Percentiles rank a stretch among this genome's conserved stretches.
Conservation (phyloP, 2,113 vertebrate species). For the Melanocharis versteri region DNA sequence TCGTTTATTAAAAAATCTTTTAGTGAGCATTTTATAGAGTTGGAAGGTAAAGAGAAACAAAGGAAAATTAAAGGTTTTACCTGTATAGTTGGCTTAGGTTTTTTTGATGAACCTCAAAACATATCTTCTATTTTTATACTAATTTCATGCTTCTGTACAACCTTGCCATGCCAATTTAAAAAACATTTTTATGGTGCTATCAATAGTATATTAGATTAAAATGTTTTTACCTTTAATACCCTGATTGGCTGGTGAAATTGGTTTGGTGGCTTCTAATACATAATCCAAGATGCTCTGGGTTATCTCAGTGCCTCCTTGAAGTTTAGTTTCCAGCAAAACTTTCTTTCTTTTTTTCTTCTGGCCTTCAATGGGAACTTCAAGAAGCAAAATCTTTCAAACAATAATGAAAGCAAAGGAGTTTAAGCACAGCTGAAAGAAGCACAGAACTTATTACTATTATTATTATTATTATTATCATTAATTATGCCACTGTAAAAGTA, state of each 20-base stretch:
- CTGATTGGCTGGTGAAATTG: conserved; percentile 90
- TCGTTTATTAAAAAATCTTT: not conserved
- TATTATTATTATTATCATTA: not conserved
- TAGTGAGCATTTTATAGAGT: not conserved
- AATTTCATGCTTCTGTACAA: not conserved
- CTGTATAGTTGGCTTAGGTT: not conserved
- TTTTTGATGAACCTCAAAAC: not conserved
- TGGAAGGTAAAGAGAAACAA: not conserved
- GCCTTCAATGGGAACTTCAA: conserved; percentile 94
- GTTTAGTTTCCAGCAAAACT: conserved; percentile 88
- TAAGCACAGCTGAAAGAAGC: not conserved
- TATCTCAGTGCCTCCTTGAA: conserved; percentile 83
- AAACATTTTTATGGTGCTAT: not conserved
- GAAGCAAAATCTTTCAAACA: conserved; percentile 86
- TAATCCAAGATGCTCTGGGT: conserved; percentile 92
- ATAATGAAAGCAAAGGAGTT: not conserved
- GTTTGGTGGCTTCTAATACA: conserved; percentile 89
- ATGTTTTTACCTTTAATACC: conserved; percentile 86
- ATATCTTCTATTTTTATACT: not conserved
- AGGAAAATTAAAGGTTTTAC: not conserved
- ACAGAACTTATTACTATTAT: not conserved
- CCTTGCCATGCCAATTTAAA: not conserved
- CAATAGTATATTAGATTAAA: not conserved
- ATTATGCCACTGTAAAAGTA: not conserved
- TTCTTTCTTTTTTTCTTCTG: conserved; percentile 97